Base-by-base conservation (phyloP, 2,113 vertebrate genomes). In the Chunga burmeisteri region DNA sequence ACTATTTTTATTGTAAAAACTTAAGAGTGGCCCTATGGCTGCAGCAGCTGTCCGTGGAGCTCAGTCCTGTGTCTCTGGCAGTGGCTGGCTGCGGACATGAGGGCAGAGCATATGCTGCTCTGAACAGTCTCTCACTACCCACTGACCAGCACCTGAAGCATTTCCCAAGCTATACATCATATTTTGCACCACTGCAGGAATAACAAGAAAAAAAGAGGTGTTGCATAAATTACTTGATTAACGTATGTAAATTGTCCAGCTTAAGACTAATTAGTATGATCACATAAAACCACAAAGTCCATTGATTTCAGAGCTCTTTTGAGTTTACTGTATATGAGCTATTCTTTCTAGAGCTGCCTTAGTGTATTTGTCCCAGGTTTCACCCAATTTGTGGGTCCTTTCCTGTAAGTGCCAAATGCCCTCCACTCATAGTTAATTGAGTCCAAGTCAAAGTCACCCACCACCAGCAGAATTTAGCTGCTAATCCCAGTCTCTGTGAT, bases 21-120 rank as follows among this genome's bases (percentile, higher is more conserved):
- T 7, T 26, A n/a, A 9, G n/a, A 46, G 22, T 46, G 66, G 3
- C 30, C 4, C 1, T 14, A 0, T 23, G 22, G 34, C 61, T 82
- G 6, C 66, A 59, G 75, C 58, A 55, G 67, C 36, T 6, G 30
- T 65, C 10, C 4, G 0, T 19, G 26, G 44, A 79, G 40, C 53
- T 91, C 63, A n/a, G 44, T 32, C 34, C 67, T 22, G 9, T 66
- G 42, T 40, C 61, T 84, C 32, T 77, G 71, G 13, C 30, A 52
- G 1, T 0, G 1, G 42, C 18, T 3, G 0, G 23, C 3, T 75
- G n/a, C 3, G 19, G 67, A 26, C 40, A 44, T 0, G 8, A 77
- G 46, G 34, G 32, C 90, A 93, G 50, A 81, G 65, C 36, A 27
- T 42, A 27, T 52, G 40, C 83, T 77, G 46, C 50, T 81, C 73